Percentiles rank a stretch among this genome's conserved stretches.
phyloP scores from a whole-genome alignment of 2,888 invertebrate genomes.

The Eilema depressum region DNA sequence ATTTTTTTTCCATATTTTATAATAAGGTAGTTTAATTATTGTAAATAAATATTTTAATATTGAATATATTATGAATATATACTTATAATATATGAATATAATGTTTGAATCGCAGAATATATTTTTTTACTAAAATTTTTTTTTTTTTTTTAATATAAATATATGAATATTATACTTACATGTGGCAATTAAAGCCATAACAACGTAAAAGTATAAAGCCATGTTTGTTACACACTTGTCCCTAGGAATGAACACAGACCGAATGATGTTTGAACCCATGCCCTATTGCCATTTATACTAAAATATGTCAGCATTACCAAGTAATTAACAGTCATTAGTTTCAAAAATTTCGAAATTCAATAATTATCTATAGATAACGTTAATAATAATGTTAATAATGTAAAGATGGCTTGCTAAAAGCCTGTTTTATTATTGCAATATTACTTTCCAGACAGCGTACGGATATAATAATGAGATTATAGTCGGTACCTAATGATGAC shows the following conservation, averaged over 20 bases:
- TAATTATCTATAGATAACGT: not conserved
- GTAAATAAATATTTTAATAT: too few relatives aligned
- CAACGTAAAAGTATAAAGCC: conserved; percentile 48
- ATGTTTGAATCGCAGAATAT: too few relatives aligned
- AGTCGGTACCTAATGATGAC: too few relatives aligned
- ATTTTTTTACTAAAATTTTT: too few relatives aligned
- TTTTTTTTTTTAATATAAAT: not conserved
- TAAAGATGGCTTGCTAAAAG: too few relatives aligned
- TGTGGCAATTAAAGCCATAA: conserved; percentile 45
- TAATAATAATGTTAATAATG: too few relatives aligned
- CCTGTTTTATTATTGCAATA: not conserved
- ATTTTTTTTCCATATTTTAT: too few relatives aligned
- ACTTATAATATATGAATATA: too few relatives aligned
- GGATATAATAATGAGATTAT: too few relatives aligned
- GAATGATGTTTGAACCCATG: conserved; percentile 36
- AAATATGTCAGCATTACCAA: conserved; percentile 21
- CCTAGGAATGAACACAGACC: conserved; percentile 13
- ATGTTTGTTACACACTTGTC: conserved; percentile 43
- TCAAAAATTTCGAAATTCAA: not conserved
- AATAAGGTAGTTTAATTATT: too few relatives aligned
- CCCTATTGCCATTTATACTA: conserved; percentile 52
- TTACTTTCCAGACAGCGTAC: not conserved
- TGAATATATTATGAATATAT: too few relatives aligned
- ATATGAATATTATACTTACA: conserved; percentile 51
- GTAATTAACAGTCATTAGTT: conserved; percentile 3